Evolutionary conservation across 2,113 vertebrate genomes (phyloP), one percentile per base, ranked within the genome.

Genomic region (Scomber japonicus): DNA sequence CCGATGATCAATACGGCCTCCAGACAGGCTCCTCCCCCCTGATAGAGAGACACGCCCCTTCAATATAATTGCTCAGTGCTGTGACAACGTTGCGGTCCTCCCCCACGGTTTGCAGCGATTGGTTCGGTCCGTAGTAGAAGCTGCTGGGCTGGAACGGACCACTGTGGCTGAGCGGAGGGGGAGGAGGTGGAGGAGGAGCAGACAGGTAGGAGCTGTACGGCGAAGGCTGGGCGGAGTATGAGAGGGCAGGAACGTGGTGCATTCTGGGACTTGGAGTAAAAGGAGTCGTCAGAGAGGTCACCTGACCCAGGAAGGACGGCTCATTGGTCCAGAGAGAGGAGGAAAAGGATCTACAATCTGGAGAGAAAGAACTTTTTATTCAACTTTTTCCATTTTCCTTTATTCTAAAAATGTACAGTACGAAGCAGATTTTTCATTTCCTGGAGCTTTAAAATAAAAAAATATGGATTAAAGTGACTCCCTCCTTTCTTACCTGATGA

Each of bases 11-110:
- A 30, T 93, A 93, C 35, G 90, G 93, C 71, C 93, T 93, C 93
- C 92, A 94, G 1, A 93, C 89, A 65, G 91, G 77, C 81, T 94
- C 93, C 49, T 94, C 93, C 11, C 90, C 91, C 67, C 93, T 84
- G 5, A 91, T 5, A 1, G 88, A 81, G 30, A 93, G 75, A 85
- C 80, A 91, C 13, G 76, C 63, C 72, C 91, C 91, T 44, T 93
- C 92, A 0, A 89, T 87, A 35, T 91, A 92, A 87, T 86, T 91
- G 54, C 53, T 70, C 55, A 92, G 55, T 0, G 85, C 68, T 5
- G 84, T 21, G 59, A 82, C 56, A 0, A 73, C 1, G 3, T 30
- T 84, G n/a, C 92, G 84, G 21, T 93, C 90, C 57, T 93, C 93
- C 80, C 81, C 91, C 5, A 50, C 0, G 4, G 27, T 44, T 46